Base-by-base conservation (phyloP, 2,888 invertebrate genomes). In the Rhorus exstirpatorius region DNA sequence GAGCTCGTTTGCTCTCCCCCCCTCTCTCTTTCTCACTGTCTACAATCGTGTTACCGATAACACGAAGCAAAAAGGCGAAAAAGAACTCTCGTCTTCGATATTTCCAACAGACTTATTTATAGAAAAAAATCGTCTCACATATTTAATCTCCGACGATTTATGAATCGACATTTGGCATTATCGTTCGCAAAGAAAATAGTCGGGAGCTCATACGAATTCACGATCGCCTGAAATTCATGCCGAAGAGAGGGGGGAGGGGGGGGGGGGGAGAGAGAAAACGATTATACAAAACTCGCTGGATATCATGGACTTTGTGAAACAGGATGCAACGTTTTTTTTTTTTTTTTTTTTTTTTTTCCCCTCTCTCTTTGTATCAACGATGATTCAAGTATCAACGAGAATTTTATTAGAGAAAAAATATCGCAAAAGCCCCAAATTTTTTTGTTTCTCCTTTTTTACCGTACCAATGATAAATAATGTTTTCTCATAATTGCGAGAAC, bases 401-500 rank as follows among this genome's bases (percentile, higher is more conserved):
- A 49, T 58, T 38, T 1, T 60, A 65, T 35, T 12, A 10, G 14
- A 49, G 38, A n/a, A 41, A 35, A 71, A 58, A 71, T 14, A 58
- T 31, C 10, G 4, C 17, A 19, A 41, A 17, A 44, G 46, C 19
- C 35, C 24, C 24, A 14, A 75, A 38, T 65, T 63, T 63, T 51
- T 14, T 12, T 61, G 53, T 75, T 44, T 19, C 14, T 51, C 17
- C 8, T n/a, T n/a, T n/a, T n/a, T 21, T 10, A 14, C 1, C 14
- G 8, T 21, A 44, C 21, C n/a, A 24, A 14, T 14, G 24, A 44
- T 7, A 14, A 35, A 6, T 14, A 63, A 63, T 14, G 35, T 24
- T 53, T 6, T 44, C 41, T 51, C 17, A 17, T 10, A 53, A 12
- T 17, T 61, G 31, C 19, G 77, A 70, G 12, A 76, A 88, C 90